Evolutionary conservation across 2,888 invertebrate species (phyloP), one percentile per base, ranked within the genome.

Genomic region (Leistus spinibarbis): DNA sequence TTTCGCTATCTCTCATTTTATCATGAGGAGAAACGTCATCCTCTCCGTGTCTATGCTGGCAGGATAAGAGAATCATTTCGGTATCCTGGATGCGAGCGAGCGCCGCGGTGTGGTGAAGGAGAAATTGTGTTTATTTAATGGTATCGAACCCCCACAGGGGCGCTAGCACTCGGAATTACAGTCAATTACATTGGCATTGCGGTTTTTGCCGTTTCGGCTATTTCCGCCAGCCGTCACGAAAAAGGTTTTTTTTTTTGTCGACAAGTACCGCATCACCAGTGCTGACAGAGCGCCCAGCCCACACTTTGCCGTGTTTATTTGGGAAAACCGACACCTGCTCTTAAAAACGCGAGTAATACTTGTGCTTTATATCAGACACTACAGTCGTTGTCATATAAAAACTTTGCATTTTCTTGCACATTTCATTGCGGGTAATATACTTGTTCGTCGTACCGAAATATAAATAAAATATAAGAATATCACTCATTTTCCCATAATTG

Each of bases 181-280:
- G 27, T 69, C 69, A 70, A 70, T 70, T 70, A 70, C 69, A 53
- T 60, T 70, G 69, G 62, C 69, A 70, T 70, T 70, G 63, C 69
- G 69, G 69, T 70, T 67, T 54, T 40, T 63, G 69, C 62, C 69
- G 69, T 62, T 67, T 67, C 62, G 53, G 63, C 69, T 53, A 17
- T 70, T 70, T 70, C 69, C 69, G 60, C 27, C 53, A 40, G 24
- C 66, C 40, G 66, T 66, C 66, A 40, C 27, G 66, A 66, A 27
- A 40, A 40, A 40, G 13, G 40, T 17, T 40, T 66, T 65, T 66
- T 64, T 53, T 53, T 53, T 40, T 10, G n/a, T 17, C 53, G 66
- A 16, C 40, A 40, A 40, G 40, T 40, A 40, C 40, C 40, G 4
- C 40, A 40, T 40, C 40, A 40, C 40, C 22, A 16, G 20, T 60